Percentiles rank a stretch among this genome's conserved stretches.
Conservation (phyloP, 2,888 invertebrate genomes). For the Tenthredo notha region DNA sequence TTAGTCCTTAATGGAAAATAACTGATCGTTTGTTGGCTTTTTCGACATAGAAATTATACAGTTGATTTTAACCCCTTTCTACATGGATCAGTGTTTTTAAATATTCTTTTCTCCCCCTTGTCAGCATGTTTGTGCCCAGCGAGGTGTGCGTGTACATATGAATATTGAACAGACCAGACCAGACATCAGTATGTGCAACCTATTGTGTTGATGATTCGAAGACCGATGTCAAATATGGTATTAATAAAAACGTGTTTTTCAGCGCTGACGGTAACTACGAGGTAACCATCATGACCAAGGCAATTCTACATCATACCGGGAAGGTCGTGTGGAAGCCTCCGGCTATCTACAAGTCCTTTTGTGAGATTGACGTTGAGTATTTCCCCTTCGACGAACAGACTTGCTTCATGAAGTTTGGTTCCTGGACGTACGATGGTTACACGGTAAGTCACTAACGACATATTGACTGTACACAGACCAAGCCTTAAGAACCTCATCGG, state of each 20-base stretch:
- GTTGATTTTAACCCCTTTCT: background rate
- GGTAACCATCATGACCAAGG: constrained; percentile 98
- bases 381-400: constrained; percentile 97
- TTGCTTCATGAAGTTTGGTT: constrained; percentile 97
- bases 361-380: constrained; percentile 96
- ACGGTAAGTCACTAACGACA: constrained; percentile 84
- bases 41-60: too few species aligned
- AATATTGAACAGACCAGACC: background rate
- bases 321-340: constrained; percentile 98
- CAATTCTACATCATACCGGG: constrained; percentile 95
- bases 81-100: background rate
- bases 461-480: constrained; percentile 8
- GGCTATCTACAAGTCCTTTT: constrained; percentile 98
- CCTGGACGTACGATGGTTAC: constrained; percentile 97
- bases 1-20: too few species aligned
- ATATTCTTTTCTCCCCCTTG: background rate
- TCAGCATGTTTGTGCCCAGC: background rate
- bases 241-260: constrained; percentile 63
- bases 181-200: background rate
- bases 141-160: background rate
- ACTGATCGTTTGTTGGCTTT: background rate
- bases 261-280: constrained; percentile 99
- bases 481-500: constrained; percentile 33
- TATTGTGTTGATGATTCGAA: background rate
- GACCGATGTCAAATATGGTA: background rate